Evolutionary conservation across 2,113 vertebrate genomes (phyloP), one percentile per base, ranked within the genome.

Genomic region (Paramormyrops kingsleyae): DNA sequence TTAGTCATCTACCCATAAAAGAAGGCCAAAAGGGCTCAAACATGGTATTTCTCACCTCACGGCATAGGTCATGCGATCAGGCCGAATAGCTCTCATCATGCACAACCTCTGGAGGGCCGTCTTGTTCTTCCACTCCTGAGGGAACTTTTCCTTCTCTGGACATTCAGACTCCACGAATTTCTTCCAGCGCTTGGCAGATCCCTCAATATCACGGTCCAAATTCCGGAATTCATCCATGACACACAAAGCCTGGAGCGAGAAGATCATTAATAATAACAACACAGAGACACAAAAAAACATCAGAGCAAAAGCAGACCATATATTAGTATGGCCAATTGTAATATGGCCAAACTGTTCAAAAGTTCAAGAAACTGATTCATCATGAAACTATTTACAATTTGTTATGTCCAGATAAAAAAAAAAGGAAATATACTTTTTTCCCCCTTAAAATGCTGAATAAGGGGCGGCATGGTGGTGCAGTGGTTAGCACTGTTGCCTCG

Each of bases 121-220:
- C 92, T 97, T 99, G 92, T 95, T 98, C 94, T 99, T 99, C 98
- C 99, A 99, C 17, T 99, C 99, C 92, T 98, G 98, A 0, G 98
- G 99, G 87, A 99, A 97, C 92, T 97, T 98, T 93, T 99, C 99
- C 90, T 97, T 98, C 89, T 99, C 99, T 0, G 99, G 99, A 93
- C 97, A 97, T 93, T 99, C 97, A 0, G 96, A 98, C 91, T 99
- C 98, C 2, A 97, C 96, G 90, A 99, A 98, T 89, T 98, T 99
- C 92, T 97, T 99, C 99, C 99, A 99, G 35, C 97, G 95, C 31
- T 98, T 99, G 74, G 97, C 95, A 2, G 98, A 99, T 0, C 97
- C 98, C 83, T 99, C 98, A 0, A 99, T 97, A 90, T 99, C 99
- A 83, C 96, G 94, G 90, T 99, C 99, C 93, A 99, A 94, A 91